Base-by-base conservation (phyloP, 2,888 invertebrate genomes). In the Leucoptera coffeella region DNA sequence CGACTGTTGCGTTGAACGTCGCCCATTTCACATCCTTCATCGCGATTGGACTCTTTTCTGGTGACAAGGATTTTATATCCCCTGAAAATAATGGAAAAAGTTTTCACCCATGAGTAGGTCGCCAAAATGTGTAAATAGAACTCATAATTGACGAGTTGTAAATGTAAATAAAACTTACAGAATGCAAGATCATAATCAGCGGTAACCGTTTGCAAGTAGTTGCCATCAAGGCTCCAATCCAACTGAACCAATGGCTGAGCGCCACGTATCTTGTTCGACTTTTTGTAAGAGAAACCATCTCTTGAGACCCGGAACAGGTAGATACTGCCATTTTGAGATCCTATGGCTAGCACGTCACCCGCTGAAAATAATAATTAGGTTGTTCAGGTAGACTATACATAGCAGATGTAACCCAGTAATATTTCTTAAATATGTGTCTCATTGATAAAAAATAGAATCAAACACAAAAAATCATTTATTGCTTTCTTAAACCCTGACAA, bases 21-120 rank as follows among this genome's bases (percentile, higher is more conserved):
- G 85, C 77, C 91, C 91, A 92, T 55, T 89, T 89, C 2, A 87
- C 82, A 45, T 91, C 91, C 50, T 91, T 88, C 86, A 90, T 89
- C 3, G 87, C 86, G 33, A 88, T 76, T 3, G 89, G 87, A 50
- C 89, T 88, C 47, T 89, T 89, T 46, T 91, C 89, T 6, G 87
- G 85, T 2, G 88, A 84, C 26, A 91, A 56, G 1, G 88, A 81
- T 53, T 88, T 87, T n/a, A 90, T 82, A 46, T 90, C 90, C 91
- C 92, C 87, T 87, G 45, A 23, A 72, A 67, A 30, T 10, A 15
- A 35, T 7, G 10, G 6, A 22, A 10, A 4, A 22, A 5, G 22
- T 6, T 22, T 9, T 22, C 8, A 22, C 5, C 4, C 4, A 9
- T 9, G 17, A 17, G 9, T 17, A n/a, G n/a, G n/a, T n/a, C n/a